phyloP scores from a whole-genome alignment of 2,797 vertebrate species.

The Sarcoramphus papa region DNA sequence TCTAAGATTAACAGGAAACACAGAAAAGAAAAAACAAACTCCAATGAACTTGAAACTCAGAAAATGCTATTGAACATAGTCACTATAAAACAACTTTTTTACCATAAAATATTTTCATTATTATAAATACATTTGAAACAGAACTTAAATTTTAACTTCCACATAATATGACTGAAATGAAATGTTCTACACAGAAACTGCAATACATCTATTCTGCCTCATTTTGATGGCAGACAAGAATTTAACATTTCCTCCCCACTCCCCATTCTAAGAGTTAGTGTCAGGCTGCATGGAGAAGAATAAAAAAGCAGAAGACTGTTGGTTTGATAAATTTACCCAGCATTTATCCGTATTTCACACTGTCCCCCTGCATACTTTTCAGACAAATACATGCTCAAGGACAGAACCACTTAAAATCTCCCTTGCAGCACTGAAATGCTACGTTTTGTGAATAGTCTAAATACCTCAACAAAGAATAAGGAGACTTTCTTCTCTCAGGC shows the following conservation, averaged over 20 bases:
- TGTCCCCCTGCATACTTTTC: not conserved
- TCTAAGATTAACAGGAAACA: not conserved
- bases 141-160: not conserved
- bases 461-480: not conserved
- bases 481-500: not conserved
- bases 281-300: not conserved
- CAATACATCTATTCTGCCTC: not conserved
- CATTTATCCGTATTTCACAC: not conserved
- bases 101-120: not conserved
- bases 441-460: not conserved
- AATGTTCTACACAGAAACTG: not conserved
- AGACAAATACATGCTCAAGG: not conserved
- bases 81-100: not conserved
- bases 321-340: not conserved
- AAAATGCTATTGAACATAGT: not conserved
- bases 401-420: not conserved
- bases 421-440: not conserved
- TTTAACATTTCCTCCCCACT: not conserved
- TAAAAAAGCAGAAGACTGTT: not conserved
- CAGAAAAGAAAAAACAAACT: not conserved
- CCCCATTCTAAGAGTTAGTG: not conserved
- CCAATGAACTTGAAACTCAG: not conserved
- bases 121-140: not conserved
- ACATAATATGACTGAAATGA: not conserved
- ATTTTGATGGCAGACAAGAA: not conserved